Percentiles rank a stretch among this genome's conserved stretches.
Evolutionary conservation across 1,140 invertebrate species (phyloP).

Genomic region (Meteorus sp.): DNA sequence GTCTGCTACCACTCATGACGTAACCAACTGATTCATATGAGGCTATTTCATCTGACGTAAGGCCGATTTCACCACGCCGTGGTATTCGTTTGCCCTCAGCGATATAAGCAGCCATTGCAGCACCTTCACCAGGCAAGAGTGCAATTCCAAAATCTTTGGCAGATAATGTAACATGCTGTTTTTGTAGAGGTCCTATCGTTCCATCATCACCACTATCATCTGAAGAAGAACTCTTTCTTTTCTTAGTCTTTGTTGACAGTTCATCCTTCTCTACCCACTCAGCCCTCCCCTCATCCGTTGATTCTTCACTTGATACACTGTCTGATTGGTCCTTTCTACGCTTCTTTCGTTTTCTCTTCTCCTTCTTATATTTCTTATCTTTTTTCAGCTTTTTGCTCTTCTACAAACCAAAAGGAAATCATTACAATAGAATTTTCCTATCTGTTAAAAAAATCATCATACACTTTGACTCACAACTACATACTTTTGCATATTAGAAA

Average conservation of each 20-base stretch:
- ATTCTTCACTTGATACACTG: conserved; percentile 38
- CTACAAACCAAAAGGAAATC: conserved; percentile 32
- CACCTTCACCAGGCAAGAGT: conserved; percentile 91
- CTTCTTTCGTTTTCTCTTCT: conserved; percentile 50
- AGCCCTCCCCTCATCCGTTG: conserved; percentile 54
- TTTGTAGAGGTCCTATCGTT: conserved; percentile 70
- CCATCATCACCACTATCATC: conserved; percentile 64
- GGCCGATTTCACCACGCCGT: conserved; percentile 95
- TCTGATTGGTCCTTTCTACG: conserved; percentile 48
- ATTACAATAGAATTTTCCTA: too few relatives aligned
- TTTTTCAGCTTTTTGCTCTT: conserved; percentile 59
- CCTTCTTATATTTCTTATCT: conserved; percentile 55
- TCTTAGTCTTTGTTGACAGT: conserved; percentile 30
- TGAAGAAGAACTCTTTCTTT: conserved; percentile 43
- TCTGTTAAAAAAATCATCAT: too few relatives aligned
- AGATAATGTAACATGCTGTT: conserved; percentile 71
- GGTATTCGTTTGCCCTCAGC: conserved; percentile 99
- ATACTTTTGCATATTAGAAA: neutral
- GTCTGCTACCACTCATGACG: conserved; percentile 98
- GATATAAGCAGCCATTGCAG: conserved; percentile 97
- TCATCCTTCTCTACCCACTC: conserved; percentile 73
- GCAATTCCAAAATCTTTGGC: conserved; percentile 87
- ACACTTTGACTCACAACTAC: neutral
- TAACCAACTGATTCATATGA: conserved; percentile 93
- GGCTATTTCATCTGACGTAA: conserved; percentile 94